Base-by-base conservation (phyloP, 2,113 vertebrate genomes). In the Oryzias celebensis region DNA sequence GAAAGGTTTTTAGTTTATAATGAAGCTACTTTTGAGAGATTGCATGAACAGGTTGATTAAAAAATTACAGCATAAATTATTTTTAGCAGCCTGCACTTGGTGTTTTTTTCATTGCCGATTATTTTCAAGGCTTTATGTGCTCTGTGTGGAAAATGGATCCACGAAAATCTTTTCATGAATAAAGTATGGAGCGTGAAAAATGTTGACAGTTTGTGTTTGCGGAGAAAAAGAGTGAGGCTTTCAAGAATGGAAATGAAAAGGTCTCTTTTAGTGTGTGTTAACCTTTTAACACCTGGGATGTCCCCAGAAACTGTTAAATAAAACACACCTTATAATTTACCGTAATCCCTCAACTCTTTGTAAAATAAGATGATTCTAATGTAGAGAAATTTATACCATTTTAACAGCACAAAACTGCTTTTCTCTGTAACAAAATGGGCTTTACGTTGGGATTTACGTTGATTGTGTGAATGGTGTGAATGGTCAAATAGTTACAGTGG, bases 1-100 rank as follows among this genome's bases (percentile, higher is more conserved):
- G 68, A 75, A 58, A 58, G 49, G 8, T 49, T 68, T 68, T 44
- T 18, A 1, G 42, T 75, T 78, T 80, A 36, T 78, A 61, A 68
- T 75, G 72, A 83, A 60, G 54, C 57, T 46, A 46, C 72, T 78
- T 53, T 61, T 36, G 36, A 36, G 36, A 36, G 36, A 12, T 12
- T 12, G 8, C 36, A 36, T 12, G 2, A 12, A 36, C 36, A 36
- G 8, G 36, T 8, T 36, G 12, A 36, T 52, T 50, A 20, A 43
- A 52, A n/a, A 60, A 52, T 65, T 8, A 75, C 24, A 85, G 36
- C 49, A 1, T 51, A 4, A 48, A 52, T 58, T 79, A 62, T 75
- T 52, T 57, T 24, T 1, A 47, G 17, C 17, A 41, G 14, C 48
- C 28, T 55, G 54, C 71, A 63, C n/a, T 26, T 5, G 49, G 13